Base-by-base conservation (phyloP, 2,888 invertebrate species). In the Anaspis maculata region DNA sequence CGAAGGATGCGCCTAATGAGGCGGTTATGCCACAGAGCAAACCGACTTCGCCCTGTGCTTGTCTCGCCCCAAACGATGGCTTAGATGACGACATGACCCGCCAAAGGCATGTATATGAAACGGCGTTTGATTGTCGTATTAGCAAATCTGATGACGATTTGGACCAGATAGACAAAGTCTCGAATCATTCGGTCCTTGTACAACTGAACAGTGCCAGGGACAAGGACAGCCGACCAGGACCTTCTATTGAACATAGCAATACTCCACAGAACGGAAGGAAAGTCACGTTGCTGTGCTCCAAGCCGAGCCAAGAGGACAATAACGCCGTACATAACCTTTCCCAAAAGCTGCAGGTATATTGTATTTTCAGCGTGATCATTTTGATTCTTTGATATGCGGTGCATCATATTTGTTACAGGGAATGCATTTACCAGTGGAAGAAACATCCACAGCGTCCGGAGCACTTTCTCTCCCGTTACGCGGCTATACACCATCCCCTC, bases 71-170 rank as follows among this genome's bases (percentile, higher is more conserved):
- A 37, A 67, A 68, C 37, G 67, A 72, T 48, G 81, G 62, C 74
- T 75, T 67, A 73, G 77, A 54, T 48, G 68, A 66, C 52, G 69
- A 68, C 37, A 74, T 73, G 70, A 72, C 73, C 46, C 70, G 78
- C 35, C 74, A 76, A 62, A 75, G 84, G 54, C 84, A 84, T 66
- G 75, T 89, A 34, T 89, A 89, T 64, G 89, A 89, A 67, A 89
- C 89, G 34, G 89, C 89, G 37, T 89, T 89, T 64, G 89, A 89
- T 66, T 86, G 86, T 64, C 85, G 85, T 66, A 79, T 87, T 54
- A 80, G 79, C 57, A 79, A 83, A 45, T 86, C 86, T 5, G 81
- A 82, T 61, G 79, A 79, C 48, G 83, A 87, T 49, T 73, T 87
- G 57, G 86, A 87, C 55, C 80, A 83, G 49, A 77, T 87, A 30